phyloP scores from a whole-genome alignment of 2,113 vertebrate species.

The Hippocampus barbouri region DNA sequence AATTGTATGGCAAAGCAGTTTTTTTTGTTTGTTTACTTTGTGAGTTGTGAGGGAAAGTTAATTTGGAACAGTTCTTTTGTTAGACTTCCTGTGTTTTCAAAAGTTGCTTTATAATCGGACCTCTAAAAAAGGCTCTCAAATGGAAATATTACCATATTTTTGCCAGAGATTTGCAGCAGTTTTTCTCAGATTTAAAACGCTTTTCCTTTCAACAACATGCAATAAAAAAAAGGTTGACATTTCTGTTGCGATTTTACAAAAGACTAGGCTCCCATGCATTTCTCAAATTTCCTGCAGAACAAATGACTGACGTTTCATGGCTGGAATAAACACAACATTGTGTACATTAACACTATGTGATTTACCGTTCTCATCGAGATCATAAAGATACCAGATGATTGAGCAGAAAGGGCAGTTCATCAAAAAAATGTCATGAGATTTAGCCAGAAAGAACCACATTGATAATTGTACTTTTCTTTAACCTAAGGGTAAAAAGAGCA shows the following conservation, averaged over 20 bases:
- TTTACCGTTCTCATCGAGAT: constrained; percentile 9
- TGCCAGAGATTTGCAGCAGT: not conserved
- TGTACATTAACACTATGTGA: constrained; percentile 30
- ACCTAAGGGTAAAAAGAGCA: not conserved
- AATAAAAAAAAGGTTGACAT: not conserved
- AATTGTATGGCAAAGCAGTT: not conserved
- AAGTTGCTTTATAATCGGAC: not conserved
- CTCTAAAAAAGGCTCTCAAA: not conserved
- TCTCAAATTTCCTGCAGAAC: constrained; percentile 17
- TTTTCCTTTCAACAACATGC: not conserved
- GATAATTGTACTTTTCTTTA: not conserved
- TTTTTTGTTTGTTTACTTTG: not conserved
- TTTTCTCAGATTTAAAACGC: not conserved
- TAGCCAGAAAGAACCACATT: constrained; percentile 8
- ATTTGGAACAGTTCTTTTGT: not conserved
- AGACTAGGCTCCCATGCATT: constrained; percentile 1
- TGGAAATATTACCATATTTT: not conserved
- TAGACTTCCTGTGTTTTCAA: not conserved
- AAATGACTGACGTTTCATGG: constrained; percentile 35
- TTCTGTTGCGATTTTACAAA: constrained; percentile 6
- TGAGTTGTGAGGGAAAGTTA: not conserved
- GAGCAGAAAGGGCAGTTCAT: not conserved
- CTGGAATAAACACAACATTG: constrained; percentile 37
- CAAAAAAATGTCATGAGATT: constrained; percentile 16
- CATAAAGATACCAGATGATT: too few relatives aligned